Percentiles rank a stretch among this genome's conserved stretches.
Conservation (phyloP, 2,797 vertebrate genomes). For the Darevskia mixta region DNA sequence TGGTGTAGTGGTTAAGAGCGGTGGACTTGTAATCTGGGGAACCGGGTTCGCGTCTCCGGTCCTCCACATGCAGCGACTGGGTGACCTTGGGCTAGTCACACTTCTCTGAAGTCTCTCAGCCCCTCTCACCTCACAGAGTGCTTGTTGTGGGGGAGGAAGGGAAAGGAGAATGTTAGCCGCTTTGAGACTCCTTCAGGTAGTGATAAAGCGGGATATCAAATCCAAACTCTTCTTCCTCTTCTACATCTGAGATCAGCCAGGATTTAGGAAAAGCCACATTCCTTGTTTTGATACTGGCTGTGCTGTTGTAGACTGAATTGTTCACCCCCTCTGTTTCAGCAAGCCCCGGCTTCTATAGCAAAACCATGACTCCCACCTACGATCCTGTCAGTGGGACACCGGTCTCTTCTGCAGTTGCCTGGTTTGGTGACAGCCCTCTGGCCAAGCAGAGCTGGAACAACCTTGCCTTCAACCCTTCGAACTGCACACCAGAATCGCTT, state of each 20-base stretch:
- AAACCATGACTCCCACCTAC: slow-evolving; percentile 92
- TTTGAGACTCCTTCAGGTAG: no score
- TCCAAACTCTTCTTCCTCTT: no score
- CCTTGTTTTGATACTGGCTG: slow-evolving; percentile 45
- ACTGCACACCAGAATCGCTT: slow-evolving; percentile 83
- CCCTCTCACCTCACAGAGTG: no score
- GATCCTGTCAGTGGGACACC: slow-evolving; percentile 92
- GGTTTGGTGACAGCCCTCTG: slow-evolving; percentile 91
- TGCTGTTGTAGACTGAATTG: background rate
- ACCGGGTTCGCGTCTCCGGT: no score
- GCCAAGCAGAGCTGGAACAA: slow-evolving; percentile 79
- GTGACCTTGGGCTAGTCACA: no score
- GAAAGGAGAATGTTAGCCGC: no score
- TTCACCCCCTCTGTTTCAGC: slow-evolving; percentile 63
- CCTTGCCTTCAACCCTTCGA: slow-evolving; percentile 84
- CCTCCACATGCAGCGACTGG: no score
- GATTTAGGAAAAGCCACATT: background rate
- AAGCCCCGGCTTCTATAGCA: slow-evolving; percentile 89
- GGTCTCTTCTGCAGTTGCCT: slow-evolving; percentile 87
- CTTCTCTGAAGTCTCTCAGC: no score
- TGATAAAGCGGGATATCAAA: no score
- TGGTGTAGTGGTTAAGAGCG: no score
- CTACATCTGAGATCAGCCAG: background rate
- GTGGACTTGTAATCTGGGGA: no score
- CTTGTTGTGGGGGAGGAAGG: no score